Evolutionary conservation across 2,797 vertebrate species (phyloP).

Genomic region (Myiothlypis coronata): DNA sequence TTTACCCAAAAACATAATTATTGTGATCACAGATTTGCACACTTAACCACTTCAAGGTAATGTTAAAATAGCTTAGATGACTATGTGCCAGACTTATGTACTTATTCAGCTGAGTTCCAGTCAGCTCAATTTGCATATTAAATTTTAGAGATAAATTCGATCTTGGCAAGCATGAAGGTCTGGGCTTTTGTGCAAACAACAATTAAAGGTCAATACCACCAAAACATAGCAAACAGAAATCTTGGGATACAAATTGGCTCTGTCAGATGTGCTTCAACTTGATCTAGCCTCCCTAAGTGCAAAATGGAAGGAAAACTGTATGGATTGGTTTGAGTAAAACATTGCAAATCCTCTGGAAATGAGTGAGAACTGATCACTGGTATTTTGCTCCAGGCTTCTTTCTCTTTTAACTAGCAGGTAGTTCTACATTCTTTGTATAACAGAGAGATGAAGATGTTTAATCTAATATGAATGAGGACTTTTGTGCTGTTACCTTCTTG

Average conservation of each 20-base stretch:
- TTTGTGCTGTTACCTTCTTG: not conserved
- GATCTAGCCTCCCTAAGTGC: not conserved
- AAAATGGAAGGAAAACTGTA: not conserved
- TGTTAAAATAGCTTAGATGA: not conserved
- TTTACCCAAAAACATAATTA: not conserved
- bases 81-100: not conserved
- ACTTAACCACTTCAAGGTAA: not conserved
- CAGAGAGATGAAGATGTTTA: not conserved
- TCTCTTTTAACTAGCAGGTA: not conserved
- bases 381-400: not conserved
- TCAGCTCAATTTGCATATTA: not conserved
- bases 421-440: not conserved
- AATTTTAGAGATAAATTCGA: not conserved
- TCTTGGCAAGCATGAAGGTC: not conserved
- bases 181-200: not conserved
- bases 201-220: slow-evolving; percentile 15
- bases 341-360: not conserved
- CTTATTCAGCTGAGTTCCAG: not conserved
- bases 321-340: not conserved
- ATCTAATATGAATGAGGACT: not conserved
- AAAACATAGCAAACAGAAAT: not conserved
- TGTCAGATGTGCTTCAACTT: not conserved
- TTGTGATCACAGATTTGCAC: not conserved
- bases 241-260: not conserved
- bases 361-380: not conserved